phyloP scores from a whole-genome alignment of 2,113 vertebrate species.

The Noturus placidus region DNA sequence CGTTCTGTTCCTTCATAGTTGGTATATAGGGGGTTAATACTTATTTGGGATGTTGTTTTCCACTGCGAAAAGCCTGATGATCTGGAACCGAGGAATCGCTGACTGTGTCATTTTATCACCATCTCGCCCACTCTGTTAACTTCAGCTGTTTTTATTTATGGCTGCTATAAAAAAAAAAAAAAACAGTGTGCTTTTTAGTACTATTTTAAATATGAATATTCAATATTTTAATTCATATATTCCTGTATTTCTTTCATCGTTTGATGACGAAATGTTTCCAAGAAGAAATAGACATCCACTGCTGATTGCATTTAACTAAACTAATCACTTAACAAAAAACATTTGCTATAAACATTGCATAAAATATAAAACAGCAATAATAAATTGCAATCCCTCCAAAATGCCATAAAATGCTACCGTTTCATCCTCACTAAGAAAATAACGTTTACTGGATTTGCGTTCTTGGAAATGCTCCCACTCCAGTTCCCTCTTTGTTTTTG shows the following conservation, averaged over 20 bases:
- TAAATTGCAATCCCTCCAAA: background rate
- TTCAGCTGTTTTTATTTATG: too few species aligned
- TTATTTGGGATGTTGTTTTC: background rate
- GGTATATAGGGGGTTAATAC: too few species aligned
- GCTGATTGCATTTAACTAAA: background rate
- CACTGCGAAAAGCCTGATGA: background rate
- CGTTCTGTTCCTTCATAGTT: background rate
- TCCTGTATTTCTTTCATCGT: background rate
- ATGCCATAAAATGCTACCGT: background rate
- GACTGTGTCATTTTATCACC: background rate
- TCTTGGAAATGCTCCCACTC: background rate
- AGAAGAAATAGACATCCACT: background rate
- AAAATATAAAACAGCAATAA: too few species aligned
- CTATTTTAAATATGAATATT: background rate
- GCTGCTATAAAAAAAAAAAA: background rate
- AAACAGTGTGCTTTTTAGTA: background rate
- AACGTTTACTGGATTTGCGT: background rate
- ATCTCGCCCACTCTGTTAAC: background rate
- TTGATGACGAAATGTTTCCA: background rate
- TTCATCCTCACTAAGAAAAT: background rate
- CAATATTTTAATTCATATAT: background rate
- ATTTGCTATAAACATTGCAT: too few species aligned
- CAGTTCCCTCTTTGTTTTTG: background rate
- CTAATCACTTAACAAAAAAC: background rate
- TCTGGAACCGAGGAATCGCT: background rate